Conservation (phyloP, 2,113 vertebrate genomes). For the Falco punctatus region DNA sequence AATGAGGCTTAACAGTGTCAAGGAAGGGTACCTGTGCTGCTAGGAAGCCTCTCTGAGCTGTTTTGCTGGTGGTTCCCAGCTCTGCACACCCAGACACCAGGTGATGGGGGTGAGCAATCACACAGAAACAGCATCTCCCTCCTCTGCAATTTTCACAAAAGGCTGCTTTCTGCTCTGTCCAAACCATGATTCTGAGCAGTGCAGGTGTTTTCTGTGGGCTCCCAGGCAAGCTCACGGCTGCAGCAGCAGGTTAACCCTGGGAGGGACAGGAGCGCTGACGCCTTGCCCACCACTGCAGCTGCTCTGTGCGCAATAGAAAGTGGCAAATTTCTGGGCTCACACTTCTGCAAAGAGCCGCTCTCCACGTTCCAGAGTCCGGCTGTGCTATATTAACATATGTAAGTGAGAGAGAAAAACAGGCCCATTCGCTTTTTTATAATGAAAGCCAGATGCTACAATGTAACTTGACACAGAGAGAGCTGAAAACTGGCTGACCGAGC, state of each 20-base stretch:
- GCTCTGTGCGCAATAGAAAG: rapidly evolving
- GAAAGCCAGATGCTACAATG: not conserved
- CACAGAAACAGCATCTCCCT: not conserved
- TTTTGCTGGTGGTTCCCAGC: not conserved
- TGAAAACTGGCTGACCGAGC: not conserved
- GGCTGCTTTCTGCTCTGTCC: not conserved
- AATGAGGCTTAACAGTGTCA: rapidly evolving
- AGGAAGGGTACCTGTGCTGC: not conserved
- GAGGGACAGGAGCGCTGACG: rapidly evolving
- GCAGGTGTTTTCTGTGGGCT: not conserved
- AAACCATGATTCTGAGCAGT: not conserved
- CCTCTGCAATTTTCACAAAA: not conserved
- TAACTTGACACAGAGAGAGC: not conserved
- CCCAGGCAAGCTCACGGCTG: not conserved
- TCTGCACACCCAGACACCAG: not conserved
- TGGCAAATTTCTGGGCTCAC: not conserved
- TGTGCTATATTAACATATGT: not conserved
- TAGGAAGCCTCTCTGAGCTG: not conserved
- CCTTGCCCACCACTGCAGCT: not conserved
- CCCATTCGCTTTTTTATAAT: not conserved
- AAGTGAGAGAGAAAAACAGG: not conserved
- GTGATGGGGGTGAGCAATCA: not conserved
- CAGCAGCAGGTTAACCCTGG: not conserved
- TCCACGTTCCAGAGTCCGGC: not conserved
- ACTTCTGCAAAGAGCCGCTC: not conserved